phyloP scores from a whole-genome alignment of 1,140 invertebrate species.

The Scylla paramamosain region DNA sequence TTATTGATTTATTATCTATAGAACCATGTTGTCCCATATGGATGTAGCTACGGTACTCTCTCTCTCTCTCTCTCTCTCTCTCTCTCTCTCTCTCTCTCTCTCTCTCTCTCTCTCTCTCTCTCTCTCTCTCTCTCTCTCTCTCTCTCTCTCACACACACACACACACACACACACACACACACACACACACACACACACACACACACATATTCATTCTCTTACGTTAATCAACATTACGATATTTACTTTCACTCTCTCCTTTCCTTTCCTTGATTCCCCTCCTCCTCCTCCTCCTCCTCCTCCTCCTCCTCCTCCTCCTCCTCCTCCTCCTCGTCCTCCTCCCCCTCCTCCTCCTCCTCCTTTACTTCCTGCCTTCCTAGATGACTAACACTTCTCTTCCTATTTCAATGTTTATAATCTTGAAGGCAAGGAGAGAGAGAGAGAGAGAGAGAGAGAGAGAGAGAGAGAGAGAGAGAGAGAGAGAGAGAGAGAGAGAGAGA shows the following conservation, averaged over 20 bases:
- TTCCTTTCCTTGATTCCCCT: background rate
- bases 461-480: slow-evolving; percentile 36
- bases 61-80: too few species aligned
- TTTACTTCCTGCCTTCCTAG: background rate
- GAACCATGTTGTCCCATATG: too few species aligned
- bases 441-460: slow-evolving; percentile 41
- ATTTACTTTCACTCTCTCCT: background rate
- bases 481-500: background rate
- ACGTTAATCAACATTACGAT: too few species aligned
- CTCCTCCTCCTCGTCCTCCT: background rate
- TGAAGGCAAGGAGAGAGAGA: background rate
- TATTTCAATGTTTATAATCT: background rate
- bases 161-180: slow-evolving; percentile 37
- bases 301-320: background rate
- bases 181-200: slow-evolving; percentile 28
- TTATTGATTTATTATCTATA: too few species aligned
- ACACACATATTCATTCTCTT: background rate
- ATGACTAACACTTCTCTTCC: background rate
- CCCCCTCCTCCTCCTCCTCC: background rate
- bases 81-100: too few species aligned
- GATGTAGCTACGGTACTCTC: too few species aligned
- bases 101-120: background rate
- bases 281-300: background rate
- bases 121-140: slow-evolving; percentile 41
- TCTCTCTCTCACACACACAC: background rate